Base-by-base conservation (phyloP, 2,888 invertebrate species). In the Drosophila atripex region DNA sequence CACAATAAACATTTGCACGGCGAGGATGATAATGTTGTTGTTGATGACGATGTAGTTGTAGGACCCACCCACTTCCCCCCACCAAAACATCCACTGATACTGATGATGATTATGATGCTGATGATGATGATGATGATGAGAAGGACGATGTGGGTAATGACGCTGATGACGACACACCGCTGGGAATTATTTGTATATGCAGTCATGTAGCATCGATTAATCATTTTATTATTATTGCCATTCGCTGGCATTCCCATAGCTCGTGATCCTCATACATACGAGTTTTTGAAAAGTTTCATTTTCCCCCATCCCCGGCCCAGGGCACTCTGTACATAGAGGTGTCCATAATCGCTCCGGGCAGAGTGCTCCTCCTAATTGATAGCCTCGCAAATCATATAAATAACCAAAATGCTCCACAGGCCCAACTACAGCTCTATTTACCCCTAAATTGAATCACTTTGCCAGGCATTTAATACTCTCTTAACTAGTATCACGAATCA, bases 171-270 rank as follows among this genome's bases (percentile, higher is more conserved):
- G 78, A 86, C 84, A 86, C 73, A 86, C 83, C 85, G 72, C 57
- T 80, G 86, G 84, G 86, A 84, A 86, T 84, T 82, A 77, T 82
- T 86, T 80, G 82, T 82, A 78, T 82, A 86, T 83, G 78, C 78
- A 78, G 83, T 78, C 85, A 87, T 87, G 85, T 87, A 85, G 80
- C 85, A 85, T 87, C 87, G 87, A 85, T 85, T 85, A 85, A 85
- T 85, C 85, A 85, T 87, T 87, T 85, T 87, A 85, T 87, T 85
- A 86, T 86, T 84, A 54, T 76, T 70, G 80, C 86, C 84, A 83
- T 83, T 83, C 78, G 86, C 66, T 79, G 77, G 74, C 71, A 65
- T 82, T 86, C 83, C 86, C 82, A 86, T 54, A 71, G 80, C 83
- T 83, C 83, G 83, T 86, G 82, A 83, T 86, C 86, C 57, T 58